These are phyloP conservation scores for Ceratoteleas bidentatus DNA, from an alignment of 1,140 invertebrate genomes.

Conservation along the genomic window DNA sequence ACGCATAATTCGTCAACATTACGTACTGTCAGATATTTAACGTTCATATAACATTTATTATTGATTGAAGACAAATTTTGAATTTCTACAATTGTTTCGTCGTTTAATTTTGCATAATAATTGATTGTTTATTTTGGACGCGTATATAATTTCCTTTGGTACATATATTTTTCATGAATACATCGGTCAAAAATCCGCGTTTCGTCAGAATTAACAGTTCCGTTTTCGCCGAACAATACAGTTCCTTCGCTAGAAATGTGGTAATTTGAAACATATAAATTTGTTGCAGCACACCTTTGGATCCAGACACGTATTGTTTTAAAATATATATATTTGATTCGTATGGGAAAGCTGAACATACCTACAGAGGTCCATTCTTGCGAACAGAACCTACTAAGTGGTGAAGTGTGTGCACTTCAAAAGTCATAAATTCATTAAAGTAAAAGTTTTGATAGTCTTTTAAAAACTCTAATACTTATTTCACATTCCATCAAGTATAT, in stretches of 20 bases:
- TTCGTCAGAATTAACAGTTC: background rate
- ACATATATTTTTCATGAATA: background rate
- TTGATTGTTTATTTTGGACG: background rate
- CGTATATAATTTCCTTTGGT: background rate
- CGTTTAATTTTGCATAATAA: constrained; percentile 3
- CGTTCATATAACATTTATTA: constrained; percentile 6
- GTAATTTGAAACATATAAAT: constrained; percentile 6
- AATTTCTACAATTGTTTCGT: background rate
- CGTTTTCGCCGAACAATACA: background rate
- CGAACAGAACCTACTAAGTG: constrained; percentile 44
- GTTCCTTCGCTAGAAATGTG: background rate
- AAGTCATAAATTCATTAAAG: background rate
- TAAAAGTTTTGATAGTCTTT: no score
- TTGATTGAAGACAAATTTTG: constrained; percentile 10
- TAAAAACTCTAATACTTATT: no score
- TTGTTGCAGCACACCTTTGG: constrained; percentile 48
- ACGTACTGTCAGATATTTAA: background rate
- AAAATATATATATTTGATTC: constrained; percentile 46
- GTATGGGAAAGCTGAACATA: constrained; percentile 51
- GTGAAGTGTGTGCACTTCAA: background rate
- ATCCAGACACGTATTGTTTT: constrained; percentile 41
- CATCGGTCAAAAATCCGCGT: background rate
- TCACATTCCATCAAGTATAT: no score
- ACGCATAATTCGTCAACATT: background rate
- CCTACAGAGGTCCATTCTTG: constrained; percentile 44